phyloP scores from a whole-genome alignment of 2,113 vertebrate species.

The Gobius niger region DNA sequence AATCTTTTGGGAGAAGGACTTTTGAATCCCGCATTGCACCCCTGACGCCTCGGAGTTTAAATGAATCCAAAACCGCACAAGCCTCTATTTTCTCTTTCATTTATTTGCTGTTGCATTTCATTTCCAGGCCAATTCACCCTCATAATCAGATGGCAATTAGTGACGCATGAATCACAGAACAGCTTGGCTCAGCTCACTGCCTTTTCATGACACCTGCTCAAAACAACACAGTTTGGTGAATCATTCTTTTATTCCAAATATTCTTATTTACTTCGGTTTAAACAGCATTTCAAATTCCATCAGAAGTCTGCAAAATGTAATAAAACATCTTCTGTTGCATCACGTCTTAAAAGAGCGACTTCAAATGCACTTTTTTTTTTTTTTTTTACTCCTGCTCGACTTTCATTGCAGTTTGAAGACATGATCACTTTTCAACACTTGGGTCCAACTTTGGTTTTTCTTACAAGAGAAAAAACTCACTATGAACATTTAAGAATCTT shows the following conservation, averaged over 20 bases:
- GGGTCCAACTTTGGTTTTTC: slow-evolving; percentile 67
- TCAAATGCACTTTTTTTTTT: slow-evolving; percentile 46
- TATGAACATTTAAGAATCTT: slow-evolving; percentile 86
- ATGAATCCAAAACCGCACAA: slow-evolving; percentile 61
- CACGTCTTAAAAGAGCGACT: slow-evolving; percentile 61
- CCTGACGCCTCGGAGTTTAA: slow-evolving; percentile 53
- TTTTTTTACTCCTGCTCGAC: slow-evolving; percentile 34
- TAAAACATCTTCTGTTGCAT: slow-evolving; percentile 66
- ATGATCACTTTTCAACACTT: slow-evolving; percentile 63
- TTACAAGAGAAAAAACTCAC: slow-evolving; percentile 69
- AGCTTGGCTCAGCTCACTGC: slow-evolving; percentile 35
- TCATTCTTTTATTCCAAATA: slow-evolving; percentile 78
- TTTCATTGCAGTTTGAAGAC: slow-evolving; percentile 56
- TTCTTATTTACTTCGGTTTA: slow-evolving; percentile 67
- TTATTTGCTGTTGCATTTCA: slow-evolving; percentile 67
- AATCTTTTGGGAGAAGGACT: slow-evolving; percentile 51
- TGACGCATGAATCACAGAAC: slow-evolving; percentile 61
- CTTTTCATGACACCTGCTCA: slow-evolving; percentile 67
- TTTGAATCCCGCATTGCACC: slow-evolving; percentile 52
- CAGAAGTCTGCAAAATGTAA: slow-evolving; percentile 69
- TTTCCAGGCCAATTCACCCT: slow-evolving; percentile 67
- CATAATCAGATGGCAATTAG: slow-evolving; percentile 70
- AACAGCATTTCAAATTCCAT: slow-evolving; percentile 73
- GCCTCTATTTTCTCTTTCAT: slow-evolving; percentile 64
- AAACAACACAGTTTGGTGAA: slow-evolving; percentile 73